Evolutionary conservation across 2,888 invertebrate genomes (phyloP).

Genomic region (Tromatobia lineatoria): DNA sequence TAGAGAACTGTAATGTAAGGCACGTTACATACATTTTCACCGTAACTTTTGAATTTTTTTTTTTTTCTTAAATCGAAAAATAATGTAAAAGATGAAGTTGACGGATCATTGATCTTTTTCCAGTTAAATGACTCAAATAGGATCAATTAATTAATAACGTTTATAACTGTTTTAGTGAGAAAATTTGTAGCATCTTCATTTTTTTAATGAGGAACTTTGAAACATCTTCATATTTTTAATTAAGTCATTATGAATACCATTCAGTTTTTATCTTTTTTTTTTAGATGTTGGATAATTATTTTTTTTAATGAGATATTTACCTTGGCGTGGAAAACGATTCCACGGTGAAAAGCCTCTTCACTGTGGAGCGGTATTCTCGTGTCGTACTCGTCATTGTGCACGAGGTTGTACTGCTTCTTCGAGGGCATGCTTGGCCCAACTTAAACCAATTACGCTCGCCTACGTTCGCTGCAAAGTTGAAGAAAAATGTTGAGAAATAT

Average conservation of each 20-base stretch:
- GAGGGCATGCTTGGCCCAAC: conserved; percentile 91
- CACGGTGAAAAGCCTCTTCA: conserved; percentile 98
- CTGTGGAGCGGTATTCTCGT: conserved; percentile 98
- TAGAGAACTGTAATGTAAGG: no score
- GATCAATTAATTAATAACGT: no score
- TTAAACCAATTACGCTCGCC: conserved; percentile 82
- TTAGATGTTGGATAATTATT: conserved; percentile 9
- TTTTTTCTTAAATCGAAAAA: no score
- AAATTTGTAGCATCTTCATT: no score
- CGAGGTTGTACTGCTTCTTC: conserved; percentile 96
- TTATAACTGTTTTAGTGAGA: no score
- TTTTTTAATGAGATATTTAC: conserved; percentile 87
- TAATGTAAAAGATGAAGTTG: no score
- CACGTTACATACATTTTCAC: no score
- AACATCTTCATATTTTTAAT: background rate
- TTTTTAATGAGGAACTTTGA: background rate
- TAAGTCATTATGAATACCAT: background rate
- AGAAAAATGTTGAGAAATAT: conserved; percentile 31
- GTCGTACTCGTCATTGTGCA: conserved; percentile 98
- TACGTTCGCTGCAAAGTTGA: conserved; percentile 81
- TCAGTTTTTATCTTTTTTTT: background rate
- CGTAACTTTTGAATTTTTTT: no score
- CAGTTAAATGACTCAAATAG: no score
- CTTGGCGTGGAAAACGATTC: conserved; percentile 99
- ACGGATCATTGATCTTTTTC: no score